Base-by-base conservation (phyloP, 1,140 invertebrate species). In the Bilobella aurantiaca region DNA sequence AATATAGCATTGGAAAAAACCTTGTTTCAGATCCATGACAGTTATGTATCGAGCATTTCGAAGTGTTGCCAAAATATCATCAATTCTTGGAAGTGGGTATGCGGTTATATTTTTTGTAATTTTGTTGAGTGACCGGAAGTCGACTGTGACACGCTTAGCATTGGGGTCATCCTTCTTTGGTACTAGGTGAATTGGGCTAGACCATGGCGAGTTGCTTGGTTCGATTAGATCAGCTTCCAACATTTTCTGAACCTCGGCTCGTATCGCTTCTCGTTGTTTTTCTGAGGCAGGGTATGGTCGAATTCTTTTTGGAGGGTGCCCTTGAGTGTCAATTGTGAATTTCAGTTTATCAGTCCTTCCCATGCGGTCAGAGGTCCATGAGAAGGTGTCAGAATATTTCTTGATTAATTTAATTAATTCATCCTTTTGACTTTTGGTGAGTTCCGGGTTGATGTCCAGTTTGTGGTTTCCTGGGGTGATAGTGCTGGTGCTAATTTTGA, bases 11-110 rank as follows among this genome's bases (percentile, higher is more conserved):
- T n/a, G n/a, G n/a, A n/a, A n/a, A n/a, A n/a, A n/a, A n/a, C n/a
- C n/a, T n/a, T n/a, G n/a, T n/a, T n/a, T n/a, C n/a, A n/a, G n/a
- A n/a, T n/a, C n/a, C n/a, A n/a, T n/a, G n/a, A n/a, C n/a, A n/a
- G n/a, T n/a, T n/a, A n/a, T n/a, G n/a, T n/a, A n/a, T n/a, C n/a
- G n/a, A n/a, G n/a, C n/a, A n/a, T 42, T 18, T 42, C 8, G 34
- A 18, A 42, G 34, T 8, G 34, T 18, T 12, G 77, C 75, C 14
- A 83, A 67, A 23, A 73, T 76, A 16, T 79, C 76, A 23, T 77
- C 75, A n/a, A 81, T 77, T 12, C 74, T 72, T 16, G 80, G 80
- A 5, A 83, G 62, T 1, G 81, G 81, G 23, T 58, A 58, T 14
- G 25, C 8, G 3, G 60, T 42, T 62, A 80, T 78, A 34, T 69